Evolutionary conservation across 2,888 invertebrate species (phyloP).

Genomic region (Candidula unifasciata): DNA sequence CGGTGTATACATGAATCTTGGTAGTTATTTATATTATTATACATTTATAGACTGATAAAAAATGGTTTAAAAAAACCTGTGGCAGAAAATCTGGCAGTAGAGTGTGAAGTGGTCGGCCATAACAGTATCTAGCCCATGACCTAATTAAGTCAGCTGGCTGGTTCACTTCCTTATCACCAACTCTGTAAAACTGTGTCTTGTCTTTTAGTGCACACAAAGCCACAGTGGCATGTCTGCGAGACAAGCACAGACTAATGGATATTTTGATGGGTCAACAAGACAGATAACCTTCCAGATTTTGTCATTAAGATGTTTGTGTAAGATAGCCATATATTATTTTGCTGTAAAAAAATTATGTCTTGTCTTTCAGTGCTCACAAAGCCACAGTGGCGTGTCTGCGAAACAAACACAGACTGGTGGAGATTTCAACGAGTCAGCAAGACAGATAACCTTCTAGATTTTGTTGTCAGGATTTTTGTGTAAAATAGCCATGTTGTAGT

Average conservation of each 20-base stretch:
- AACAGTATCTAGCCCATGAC: too few species aligned
- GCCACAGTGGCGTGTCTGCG: conserved; percentile 63
- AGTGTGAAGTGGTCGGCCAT: too few species aligned
- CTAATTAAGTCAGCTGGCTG: too few species aligned
- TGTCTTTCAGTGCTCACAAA: conserved; percentile 67
- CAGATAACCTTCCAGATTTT: background rate
- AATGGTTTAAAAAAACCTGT: too few species aligned
- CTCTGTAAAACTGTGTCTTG: background rate
- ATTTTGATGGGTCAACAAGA: background rate
- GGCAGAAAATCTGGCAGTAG: too few species aligned
- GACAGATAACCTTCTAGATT: background rate
- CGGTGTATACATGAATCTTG: too few species aligned
- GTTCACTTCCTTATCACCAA: too few species aligned
- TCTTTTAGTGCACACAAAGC: conserved; percentile 68
- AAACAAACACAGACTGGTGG: conserved; percentile 60
- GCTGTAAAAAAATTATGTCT: conserved; percentile 10
- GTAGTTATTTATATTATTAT: too few species aligned
- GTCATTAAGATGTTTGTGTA: background rate
- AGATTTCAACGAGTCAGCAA: conserved; percentile 9
- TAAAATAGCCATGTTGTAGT: background rate
- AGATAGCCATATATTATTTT: background rate
- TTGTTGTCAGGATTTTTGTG: background rate
- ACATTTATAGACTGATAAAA: too few species aligned
- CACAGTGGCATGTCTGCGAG: conserved; percentile 62
- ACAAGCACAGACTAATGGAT: conserved; percentile 60